A percentile compares a stretch with the other conserved stretches of the same genome.
phyloP scores from a whole-genome alignment of 2,888 invertebrate genomes.

The Pegoplata infirma region DNA sequence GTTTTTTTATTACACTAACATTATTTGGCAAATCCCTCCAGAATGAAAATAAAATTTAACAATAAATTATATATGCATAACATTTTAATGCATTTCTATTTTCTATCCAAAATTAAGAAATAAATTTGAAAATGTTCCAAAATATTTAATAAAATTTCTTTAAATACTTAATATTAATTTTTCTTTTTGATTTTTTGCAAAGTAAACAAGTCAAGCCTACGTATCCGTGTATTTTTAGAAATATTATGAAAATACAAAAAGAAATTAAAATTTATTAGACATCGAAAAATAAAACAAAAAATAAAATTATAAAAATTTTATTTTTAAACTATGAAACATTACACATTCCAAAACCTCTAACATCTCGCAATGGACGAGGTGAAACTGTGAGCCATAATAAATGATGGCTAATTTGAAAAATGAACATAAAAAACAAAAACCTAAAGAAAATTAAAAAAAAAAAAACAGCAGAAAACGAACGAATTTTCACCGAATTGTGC shows the following conservation, averaged over 20 bases:
- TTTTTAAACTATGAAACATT: constrained; percentile 73
- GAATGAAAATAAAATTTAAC: no score
- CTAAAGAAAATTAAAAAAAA: constrained; percentile 31
- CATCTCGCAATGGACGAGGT: constrained; percentile 42
- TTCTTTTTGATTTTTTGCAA: no score
- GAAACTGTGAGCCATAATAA: constrained; percentile 52
- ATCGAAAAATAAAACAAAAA: constrained; percentile 50
- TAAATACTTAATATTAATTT: constrained; percentile 5
- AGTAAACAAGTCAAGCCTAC: constrained; percentile 55
- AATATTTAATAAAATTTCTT: not conserved
- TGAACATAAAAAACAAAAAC: no score
- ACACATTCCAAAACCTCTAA: constrained; percentile 73
- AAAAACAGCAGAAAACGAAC: constrained; percentile 30
- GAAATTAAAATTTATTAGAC: constrained; percentile 53
- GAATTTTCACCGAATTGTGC: constrained; percentile 42
- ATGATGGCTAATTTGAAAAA: constrained; percentile 55
- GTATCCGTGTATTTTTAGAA: constrained; percentile 50
- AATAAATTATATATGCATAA: no score
- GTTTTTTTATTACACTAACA: no score
- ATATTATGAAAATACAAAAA: constrained; percentile 43
- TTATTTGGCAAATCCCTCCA: no score
- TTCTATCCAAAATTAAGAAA: not conserved
- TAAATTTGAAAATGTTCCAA: not conserved
- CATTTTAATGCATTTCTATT: not conserved
- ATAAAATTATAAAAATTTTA: constrained; percentile 46